Conservation (phyloP, 2,797 vertebrate species). For the Esox masquinongy region DNA sequence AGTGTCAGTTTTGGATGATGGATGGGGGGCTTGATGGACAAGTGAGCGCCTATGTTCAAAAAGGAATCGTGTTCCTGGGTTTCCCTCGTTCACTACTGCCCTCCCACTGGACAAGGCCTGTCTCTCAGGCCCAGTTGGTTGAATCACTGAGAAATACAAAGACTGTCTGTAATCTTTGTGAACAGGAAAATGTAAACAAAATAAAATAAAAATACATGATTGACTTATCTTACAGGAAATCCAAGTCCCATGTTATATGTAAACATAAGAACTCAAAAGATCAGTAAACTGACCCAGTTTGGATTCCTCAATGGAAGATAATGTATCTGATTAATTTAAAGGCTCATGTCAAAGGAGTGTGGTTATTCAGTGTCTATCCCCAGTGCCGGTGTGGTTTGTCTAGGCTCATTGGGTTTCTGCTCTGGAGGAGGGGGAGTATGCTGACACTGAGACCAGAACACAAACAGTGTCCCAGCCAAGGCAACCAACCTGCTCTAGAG, state of each 20-base stretch:
- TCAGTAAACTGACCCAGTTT: conserved; percentile 12
- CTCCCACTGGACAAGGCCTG: neutral
- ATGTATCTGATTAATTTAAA: conserved; percentile 13
- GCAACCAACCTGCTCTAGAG: conserved; percentile 7
- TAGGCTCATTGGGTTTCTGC: conserved; percentile 25
- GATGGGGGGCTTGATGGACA: neutral
- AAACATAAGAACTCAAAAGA: neutral
- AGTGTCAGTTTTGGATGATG: conserved; percentile 19
- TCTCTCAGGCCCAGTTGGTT: conserved; percentile 11
- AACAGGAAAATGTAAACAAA: no score
- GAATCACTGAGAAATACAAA: conserved; percentile 17
- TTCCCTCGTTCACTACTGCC: neutral
- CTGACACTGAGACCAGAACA: conserved; percentile 2
- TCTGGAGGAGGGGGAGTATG: neutral
- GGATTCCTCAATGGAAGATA: conserved; percentile 4
- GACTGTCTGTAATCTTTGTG: neutral
- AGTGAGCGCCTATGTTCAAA: neutral
- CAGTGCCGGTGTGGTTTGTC: neutral
- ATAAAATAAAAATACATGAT: neutral
- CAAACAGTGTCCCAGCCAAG: neutral
- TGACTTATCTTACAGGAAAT: neutral
- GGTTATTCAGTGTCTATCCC: conserved; percentile 7
- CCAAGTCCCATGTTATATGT: neutral
- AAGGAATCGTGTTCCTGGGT: neutral
- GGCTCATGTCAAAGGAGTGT: neutral